These are phyloP conservation scores for Choristoneura fumiferana DNA, from an alignment of 1,140 invertebrate species.

Conservation along the genomic window DNA sequence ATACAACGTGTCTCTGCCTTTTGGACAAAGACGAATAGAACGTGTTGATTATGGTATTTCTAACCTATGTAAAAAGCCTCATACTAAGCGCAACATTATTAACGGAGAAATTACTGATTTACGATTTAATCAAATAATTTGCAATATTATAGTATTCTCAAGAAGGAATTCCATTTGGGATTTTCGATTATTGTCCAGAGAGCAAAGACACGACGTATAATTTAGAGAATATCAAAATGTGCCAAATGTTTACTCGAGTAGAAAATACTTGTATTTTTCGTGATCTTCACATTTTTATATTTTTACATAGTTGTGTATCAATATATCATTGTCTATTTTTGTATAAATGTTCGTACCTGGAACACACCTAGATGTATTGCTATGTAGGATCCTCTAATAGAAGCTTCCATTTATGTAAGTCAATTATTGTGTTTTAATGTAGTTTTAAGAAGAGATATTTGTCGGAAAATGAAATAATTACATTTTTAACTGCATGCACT, in stretches of 20 bases:
- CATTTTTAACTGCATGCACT: constrained; percentile 1
- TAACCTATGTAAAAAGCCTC: too few species aligned
- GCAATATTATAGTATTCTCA: too few species aligned
- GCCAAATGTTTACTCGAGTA: constrained; percentile 4
- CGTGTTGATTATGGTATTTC: too few species aligned
- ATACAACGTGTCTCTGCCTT: too few species aligned
- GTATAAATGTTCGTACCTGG: constrained; percentile 28
- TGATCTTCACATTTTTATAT: constrained; percentile 12
- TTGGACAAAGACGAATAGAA: too few species aligned
- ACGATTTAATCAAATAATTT: too few species aligned
- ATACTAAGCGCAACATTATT: too few species aligned
- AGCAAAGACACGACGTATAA: too few species aligned
- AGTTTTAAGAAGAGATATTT: background rate
- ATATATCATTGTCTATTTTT: constrained; percentile 29
- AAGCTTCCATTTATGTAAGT: constrained; percentile 28
- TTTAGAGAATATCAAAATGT: background rate
- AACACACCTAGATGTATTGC: background rate
- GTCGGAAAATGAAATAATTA: constrained; percentile 1
- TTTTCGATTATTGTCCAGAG: too few species aligned
- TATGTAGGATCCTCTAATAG: background rate
- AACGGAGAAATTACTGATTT: too few species aligned
- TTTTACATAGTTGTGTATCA: constrained; percentile 3
- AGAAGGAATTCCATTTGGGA: too few species aligned
- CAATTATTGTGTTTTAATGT: constrained; percentile 24
- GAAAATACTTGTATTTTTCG: background rate